phyloP scores from a whole-genome alignment of 2,797 vertebrate species.

The Zalophus californianus region DNA sequence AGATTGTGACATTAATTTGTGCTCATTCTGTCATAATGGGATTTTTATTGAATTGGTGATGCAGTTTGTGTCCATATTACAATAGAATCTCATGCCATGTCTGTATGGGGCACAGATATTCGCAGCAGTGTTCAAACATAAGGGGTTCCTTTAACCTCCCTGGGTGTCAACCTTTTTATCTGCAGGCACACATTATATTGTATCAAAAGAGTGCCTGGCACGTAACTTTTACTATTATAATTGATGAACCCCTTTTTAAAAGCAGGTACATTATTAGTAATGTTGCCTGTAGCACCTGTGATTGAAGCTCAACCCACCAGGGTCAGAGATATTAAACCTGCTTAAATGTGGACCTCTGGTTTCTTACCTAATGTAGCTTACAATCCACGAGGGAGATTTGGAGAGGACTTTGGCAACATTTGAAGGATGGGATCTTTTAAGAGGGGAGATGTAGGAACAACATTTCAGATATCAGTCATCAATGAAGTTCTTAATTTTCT shows the following conservation, averaged over 20 bases:
- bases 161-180: neutral
- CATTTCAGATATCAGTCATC: neutral
- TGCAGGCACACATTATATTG: neutral
- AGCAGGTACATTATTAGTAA: neutral
- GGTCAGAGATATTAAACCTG: neutral
- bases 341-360: neutral
- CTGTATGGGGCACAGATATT: neutral
- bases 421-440: neutral
- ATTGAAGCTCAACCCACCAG: neutral
- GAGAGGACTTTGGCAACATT: neutral
- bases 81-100: neutral
- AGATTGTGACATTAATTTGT: conserved; percentile 3
- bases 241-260: neutral
- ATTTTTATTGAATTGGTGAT: neutral
- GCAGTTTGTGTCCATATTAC: neutral
- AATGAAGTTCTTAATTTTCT: conserved; percentile 4
- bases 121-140: neutral
- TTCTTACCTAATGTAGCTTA: neutral
- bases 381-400: neutral
- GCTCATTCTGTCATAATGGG: neutral
- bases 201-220: neutral
- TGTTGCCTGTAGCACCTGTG: neutral
- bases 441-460: neutral
- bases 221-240: neutral
- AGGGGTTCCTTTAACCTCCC: neutral